phyloP scores from a whole-genome alignment of 2,113 vertebrate genomes.

The Trogon melanurus region DNA sequence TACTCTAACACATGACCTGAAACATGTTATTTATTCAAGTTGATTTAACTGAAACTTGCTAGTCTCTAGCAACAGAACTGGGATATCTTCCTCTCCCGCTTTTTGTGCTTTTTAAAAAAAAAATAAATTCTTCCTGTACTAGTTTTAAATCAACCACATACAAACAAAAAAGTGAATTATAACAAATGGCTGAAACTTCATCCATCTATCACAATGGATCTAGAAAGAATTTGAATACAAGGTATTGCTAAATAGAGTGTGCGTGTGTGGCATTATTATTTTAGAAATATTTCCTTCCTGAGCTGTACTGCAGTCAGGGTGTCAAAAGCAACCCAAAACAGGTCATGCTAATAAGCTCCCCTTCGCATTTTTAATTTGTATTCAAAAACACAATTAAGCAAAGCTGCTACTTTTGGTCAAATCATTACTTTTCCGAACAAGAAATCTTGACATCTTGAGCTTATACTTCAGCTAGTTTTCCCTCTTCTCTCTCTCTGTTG shows the following conservation, averaged over 20 bases:
- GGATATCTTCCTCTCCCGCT: neutral
- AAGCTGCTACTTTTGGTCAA: neutral
- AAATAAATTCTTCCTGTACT: neutral
- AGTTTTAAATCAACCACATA: neutral
- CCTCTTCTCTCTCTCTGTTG: neutral
- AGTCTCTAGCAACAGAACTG: neutral
- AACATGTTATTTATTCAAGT: neutral
- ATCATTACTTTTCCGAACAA: neutral
- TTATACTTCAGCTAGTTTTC: neutral
- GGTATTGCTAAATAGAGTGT: neutral
- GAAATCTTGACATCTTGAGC: neutral
- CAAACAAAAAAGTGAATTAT: neutral
- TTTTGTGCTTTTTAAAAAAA: neutral
- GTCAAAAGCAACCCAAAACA: neutral
- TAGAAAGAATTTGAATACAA: neutral
- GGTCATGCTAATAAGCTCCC: neutral
- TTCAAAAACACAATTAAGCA: neutral
- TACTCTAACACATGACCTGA: neutral
- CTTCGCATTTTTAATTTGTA: neutral
- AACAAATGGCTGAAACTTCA: neutral
- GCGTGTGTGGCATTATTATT: neutral
- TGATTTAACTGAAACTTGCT: neutral
- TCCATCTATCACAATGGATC: neutral
- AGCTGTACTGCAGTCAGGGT: neutral
- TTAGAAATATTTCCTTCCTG: neutral